These are phyloP conservation scores for Heterotilapia buettikoferi DNA, from an alignment of 2,113 vertebrate species.

Conservation along the genomic window DNA sequence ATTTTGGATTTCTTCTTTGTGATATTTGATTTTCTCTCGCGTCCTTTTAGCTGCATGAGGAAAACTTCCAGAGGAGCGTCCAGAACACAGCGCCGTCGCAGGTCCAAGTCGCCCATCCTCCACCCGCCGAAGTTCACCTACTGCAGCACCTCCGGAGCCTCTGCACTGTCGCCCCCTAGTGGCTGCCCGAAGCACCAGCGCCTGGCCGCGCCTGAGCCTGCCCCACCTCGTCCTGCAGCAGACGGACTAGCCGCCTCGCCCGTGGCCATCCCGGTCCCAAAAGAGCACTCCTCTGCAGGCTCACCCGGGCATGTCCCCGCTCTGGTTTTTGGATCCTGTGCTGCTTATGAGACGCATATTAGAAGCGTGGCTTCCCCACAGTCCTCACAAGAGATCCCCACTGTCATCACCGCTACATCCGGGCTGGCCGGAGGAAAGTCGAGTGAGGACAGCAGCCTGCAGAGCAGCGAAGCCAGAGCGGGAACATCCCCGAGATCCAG, in stretches of 20 bases:
- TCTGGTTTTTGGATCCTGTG: conserved; percentile 43
- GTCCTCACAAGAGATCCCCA: neutral
- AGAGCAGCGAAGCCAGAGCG: neutral
- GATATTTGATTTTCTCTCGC: neutral
- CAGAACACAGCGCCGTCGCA: conserved; percentile 83
- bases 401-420: fast-evolving
- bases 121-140: conserved; percentile 94
- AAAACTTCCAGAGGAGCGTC: conserved; percentile 82
- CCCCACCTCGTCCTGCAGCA: conserved; percentile 29
- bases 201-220: conserved; percentile 63
- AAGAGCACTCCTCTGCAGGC: conserved; percentile 53
- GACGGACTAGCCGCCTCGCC: neutral
- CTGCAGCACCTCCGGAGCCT: conserved; percentile 70
- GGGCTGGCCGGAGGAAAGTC: neutral
- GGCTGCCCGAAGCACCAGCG: conserved; percentile 78
- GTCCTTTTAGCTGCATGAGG: conserved; percentile 72
- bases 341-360: conserved; percentile 49
- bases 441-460: neutral
- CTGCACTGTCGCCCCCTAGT: conserved; percentile 52
- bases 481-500: neutral
- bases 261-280: conserved; percentile 50
- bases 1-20: neutral
- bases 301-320: conserved; percentile 33
- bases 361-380: conserved; percentile 5
- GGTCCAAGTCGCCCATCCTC: conserved; percentile 94